Base-by-base conservation (phyloP, 1,140 invertebrate genomes). In the Procambarus clarkii region DNA sequence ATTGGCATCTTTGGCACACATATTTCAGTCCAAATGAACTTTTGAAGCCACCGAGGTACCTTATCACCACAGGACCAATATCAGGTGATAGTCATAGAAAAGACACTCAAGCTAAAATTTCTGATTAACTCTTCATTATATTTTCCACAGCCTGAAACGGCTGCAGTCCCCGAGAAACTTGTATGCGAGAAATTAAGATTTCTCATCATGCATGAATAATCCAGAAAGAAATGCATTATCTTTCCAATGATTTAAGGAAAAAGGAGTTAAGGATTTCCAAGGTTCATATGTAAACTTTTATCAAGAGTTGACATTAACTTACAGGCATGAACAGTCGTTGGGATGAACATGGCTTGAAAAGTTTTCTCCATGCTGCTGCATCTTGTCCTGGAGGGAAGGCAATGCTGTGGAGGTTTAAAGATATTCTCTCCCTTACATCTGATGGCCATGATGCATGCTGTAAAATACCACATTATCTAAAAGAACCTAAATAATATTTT, bases 291-390 rank as follows among this genome's bases (percentile, higher is more conserved):
- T 34, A 34, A 34, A 34, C 34, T 34, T 34, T 34, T 34, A 34
- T 34, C 34, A 34, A 34, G 34, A 34, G 34, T 34, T 34, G 34
- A 34, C 34, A 34, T 34, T 34, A 34, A 34, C 34, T 34, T 34
- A 34, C 34, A 34, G 34, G 34, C 34, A 34, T 34, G 1, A 34
- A 34, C 34, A 34, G 34, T 34, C 88, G 77, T 74, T 90, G 88
- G 50, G 88, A 83, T 2, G 88, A 81, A 79, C 88, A 90, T 18
- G 88, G 88, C n/a, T 90, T 90, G 71, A 90, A 90, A 2, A 90
- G 88, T 64, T 83, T 90, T 24, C 88, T 90, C 88, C 88, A 90
- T 1, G 81, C 24, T 50, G 48, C 74, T 44, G 88, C 69, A 69
- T 90, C 88, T 45, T 90, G 81, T 34, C 88, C 88, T 9, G 88